These are phyloP conservation scores for Pseudopipra pipra DNA, from an alignment of 2,113 vertebrate species.

Conservation along the genomic window DNA sequence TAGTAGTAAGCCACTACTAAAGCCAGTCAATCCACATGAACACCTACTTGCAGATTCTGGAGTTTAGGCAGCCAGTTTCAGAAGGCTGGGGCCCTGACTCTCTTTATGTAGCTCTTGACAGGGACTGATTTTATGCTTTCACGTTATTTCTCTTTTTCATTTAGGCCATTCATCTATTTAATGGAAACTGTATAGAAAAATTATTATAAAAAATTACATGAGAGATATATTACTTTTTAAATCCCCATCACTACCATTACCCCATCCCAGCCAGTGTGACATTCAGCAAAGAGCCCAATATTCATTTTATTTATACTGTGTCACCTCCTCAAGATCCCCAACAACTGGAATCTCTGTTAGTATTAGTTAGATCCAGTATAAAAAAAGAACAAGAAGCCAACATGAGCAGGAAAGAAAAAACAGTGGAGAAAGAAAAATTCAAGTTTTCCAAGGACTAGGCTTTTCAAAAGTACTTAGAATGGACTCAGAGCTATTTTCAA, in stretches of 20 bases:
- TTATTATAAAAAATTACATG: constrained; percentile 44
- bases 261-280: background rate
- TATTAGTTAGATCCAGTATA: background rate
- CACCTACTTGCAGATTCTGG: background rate
- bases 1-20: background rate
- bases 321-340: background rate
- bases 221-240: constrained; percentile 47
- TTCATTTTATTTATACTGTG: background rate
- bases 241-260: background rate
- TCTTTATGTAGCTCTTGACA: constrained; percentile 28
- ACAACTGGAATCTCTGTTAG: background rate
- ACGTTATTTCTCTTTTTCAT: constrained; percentile 33
- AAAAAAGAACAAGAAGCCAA: background rate
- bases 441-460: background rate
- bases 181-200: constrained; percentile 49
- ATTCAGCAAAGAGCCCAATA: background rate
- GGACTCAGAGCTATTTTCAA: background rate
- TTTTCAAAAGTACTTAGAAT: background rate
- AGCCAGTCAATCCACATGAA: background rate
- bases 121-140: constrained; percentile 44
- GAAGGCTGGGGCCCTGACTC: background rate
- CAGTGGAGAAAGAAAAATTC: background rate
- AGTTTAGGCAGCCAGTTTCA: background rate
- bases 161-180: constrained; percentile 56
- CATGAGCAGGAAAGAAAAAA: background rate